These are phyloP conservation scores for Chrysolina americana DNA, from an alignment of 2,888 invertebrate species.

Conservation along the genomic window DNA sequence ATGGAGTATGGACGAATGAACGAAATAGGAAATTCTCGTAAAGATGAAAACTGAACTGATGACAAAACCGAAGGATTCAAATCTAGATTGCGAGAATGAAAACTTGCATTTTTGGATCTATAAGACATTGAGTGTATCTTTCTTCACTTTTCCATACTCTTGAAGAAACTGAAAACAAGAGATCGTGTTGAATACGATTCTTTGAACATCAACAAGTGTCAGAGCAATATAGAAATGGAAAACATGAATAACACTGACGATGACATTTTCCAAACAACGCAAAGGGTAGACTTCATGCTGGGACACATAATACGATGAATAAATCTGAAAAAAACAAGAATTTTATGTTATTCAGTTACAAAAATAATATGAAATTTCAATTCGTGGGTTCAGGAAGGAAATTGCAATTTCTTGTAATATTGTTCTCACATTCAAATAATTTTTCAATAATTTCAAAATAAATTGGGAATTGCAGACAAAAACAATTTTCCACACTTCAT, in stretches of 20 bases:
- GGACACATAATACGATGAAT: slow-evolving; percentile 49
- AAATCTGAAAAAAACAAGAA: slow-evolving; percentile 48
- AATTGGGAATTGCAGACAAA: too few species aligned
- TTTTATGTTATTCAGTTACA: not conserved
- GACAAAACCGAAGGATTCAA: too few species aligned
- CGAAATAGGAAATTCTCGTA: not conserved
- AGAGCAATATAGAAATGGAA: slow-evolving; percentile 17
- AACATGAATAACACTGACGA: slow-evolving; percentile 39
- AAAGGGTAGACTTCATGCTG: slow-evolving; percentile 42
- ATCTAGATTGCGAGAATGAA: too few species aligned
- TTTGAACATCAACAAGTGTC: slow-evolving; percentile 33
- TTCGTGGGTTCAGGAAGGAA: too few species aligned
- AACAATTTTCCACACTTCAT: too few species aligned
- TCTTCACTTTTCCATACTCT: not conserved
- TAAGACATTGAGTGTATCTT: too few species aligned
- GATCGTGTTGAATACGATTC: not conserved
- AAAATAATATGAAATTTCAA: too few species aligned
- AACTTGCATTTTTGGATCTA: too few species aligned
- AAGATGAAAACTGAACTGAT: too few species aligned
- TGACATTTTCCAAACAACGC: slow-evolving; percentile 30
- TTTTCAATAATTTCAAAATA: too few species aligned
- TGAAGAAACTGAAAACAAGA: not conserved
- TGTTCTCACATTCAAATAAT: too few species aligned
- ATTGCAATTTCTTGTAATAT: too few species aligned
- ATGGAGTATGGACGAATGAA: not conserved